These are phyloP conservation scores for Petroica traversi DNA, from an alignment of 2,113 vertebrate species.

Conservation along the genomic window DNA sequence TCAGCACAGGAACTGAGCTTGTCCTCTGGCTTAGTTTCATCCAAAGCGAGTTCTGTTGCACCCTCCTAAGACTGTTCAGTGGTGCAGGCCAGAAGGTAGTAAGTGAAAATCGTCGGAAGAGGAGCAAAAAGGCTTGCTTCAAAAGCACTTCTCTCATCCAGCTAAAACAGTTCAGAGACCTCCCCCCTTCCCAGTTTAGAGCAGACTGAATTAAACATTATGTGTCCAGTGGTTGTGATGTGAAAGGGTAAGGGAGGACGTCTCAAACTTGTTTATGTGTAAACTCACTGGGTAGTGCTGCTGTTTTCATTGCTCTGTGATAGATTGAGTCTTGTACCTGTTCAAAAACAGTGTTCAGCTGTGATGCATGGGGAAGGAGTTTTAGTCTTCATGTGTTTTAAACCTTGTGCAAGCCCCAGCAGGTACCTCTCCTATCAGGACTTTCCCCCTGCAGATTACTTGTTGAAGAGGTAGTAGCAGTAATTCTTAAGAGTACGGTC, in stretches of 20 bases:
- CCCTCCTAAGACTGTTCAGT: background rate
- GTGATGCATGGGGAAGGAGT: background rate
- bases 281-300: background rate
- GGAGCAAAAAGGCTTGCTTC: background rate
- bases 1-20: background rate
- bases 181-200: background rate
- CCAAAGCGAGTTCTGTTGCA: background rate
- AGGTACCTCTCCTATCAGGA: background rate
- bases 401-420: background rate
- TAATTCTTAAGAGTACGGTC: background rate
- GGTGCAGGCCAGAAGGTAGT: background rate
- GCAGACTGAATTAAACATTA: background rate
- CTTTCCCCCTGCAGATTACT: rapidly evolving
- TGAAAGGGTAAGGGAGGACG: background rate
- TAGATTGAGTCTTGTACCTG: background rate
- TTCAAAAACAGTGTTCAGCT: background rate
- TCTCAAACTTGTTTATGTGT: background rate
- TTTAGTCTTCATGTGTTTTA: background rate
- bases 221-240: rapidly evolving
- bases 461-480: background rate
- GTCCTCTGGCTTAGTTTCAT: background rate
- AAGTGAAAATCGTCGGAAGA: background rate
- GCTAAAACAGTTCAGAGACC: background rate
- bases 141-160: background rate
- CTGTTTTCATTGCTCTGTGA: background rate